Base-by-base conservation (phyloP, 1,140 invertebrate species). In the Ditylenchus dipsaci region DNA sequence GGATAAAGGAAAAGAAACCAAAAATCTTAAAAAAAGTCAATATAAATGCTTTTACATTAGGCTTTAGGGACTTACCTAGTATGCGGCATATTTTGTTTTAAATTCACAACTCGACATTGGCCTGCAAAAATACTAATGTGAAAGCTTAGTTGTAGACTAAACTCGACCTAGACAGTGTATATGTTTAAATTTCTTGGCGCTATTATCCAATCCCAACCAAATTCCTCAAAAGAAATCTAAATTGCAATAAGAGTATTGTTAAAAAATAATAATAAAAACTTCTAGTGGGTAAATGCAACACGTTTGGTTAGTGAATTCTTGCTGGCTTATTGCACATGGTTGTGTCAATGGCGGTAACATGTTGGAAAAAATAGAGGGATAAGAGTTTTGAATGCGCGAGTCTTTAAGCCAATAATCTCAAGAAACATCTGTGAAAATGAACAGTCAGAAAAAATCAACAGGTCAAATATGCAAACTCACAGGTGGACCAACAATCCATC, bases 241-340 rank as follows among this genome's bases (percentile, higher is more conserved):
- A 43, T 19, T 45, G n/a, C 23, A 1, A 3, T 26, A 63, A 45
- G 27, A 56, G 17, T 23, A 23, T 21, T 1, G 11, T 49, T 11
- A 23, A 3, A 3, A 29, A 23, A 17, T 1, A 26, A 5, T 7
- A 1, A 59, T 21, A 63, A 27, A 17, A 47, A 66, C 65, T n/a
- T 9, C 15, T 45, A 66, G 62, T 1, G 65, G 65, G 62, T 66
- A 66, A 0, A 66, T 27, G 23, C 65, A 66, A 45, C 65, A 66
- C 19, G 29, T 63, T 11, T 3, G 0, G 45, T 66, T 66, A 45
- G n/a, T 45, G 43, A 11, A n/a, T 13, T 45, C 11, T 11, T 45
- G 11, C 11, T 11, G 11, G 11, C 11, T 45, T 45, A n/a, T 13
- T 13, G 43, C 11, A 45, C 11, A 13, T 45, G 43, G 43, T n/a